phyloP scores from a whole-genome alignment of 2,113 vertebrate species.

The Setophaga petechia region DNA sequence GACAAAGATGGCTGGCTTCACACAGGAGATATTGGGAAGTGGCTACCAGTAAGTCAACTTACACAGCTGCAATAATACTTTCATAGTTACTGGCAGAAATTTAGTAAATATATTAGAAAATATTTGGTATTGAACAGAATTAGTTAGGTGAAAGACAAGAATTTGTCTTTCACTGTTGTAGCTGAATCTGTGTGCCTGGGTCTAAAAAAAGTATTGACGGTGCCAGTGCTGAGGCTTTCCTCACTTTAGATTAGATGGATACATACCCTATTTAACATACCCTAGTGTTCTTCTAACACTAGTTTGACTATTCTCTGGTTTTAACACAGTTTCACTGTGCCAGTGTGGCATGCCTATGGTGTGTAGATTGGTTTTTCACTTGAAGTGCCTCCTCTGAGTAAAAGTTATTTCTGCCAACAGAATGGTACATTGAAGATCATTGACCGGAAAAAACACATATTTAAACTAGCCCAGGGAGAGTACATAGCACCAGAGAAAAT shows the following conservation, averaged over 20 bases:
- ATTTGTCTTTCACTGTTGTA: background rate
- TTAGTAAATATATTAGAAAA: background rate
- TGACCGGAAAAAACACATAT: slow-evolving; percentile 97
- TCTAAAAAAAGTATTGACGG: background rate
- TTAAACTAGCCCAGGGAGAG: slow-evolving; percentile 97
- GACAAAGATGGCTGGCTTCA: slow-evolving; percentile 94
- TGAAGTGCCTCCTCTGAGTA: background rate
- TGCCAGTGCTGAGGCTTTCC: background rate
- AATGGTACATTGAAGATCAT: slow-evolving; percentile 94
- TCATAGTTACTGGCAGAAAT: background rate
- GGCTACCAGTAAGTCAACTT: slow-evolving; percentile 87
- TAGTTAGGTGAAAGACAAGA: background rate
- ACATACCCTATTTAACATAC: background rate
- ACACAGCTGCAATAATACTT: background rate
- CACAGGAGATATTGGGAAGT: slow-evolving; percentile 95
- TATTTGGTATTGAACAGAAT: background rate
- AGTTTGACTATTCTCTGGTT: background rate
- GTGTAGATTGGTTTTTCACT: background rate
- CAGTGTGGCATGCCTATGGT: background rate
- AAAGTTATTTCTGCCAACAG: slow-evolving; percentile 70
- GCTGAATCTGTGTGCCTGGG: background rate
- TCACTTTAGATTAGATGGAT: background rate
- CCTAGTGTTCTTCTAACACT: too few relatives aligned
- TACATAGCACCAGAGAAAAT: slow-evolving; percentile 99
- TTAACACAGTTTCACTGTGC: background rate